Evolutionary conservation across 2,113 vertebrate genomes (phyloP).

Genomic region (Amphiprion ocellaris): DNA sequence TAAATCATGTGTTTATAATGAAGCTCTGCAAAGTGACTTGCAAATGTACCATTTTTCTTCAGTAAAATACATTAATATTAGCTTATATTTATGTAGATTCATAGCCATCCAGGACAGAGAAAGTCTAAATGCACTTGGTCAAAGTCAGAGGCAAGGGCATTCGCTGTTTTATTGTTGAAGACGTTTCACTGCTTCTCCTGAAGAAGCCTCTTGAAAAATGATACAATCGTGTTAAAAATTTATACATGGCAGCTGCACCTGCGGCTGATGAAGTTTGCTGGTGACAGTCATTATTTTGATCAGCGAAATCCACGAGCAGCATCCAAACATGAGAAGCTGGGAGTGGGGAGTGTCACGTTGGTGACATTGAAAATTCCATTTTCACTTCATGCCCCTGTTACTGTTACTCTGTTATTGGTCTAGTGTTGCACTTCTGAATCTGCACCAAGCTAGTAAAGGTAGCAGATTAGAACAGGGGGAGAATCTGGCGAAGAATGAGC

Average conservation of each 20-base stretch:
- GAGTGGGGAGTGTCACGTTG: neutral
- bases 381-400: constrained; percentile 26
- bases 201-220: constrained; percentile 16
- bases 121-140: neutral
- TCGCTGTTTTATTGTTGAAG: neutral
- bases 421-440: constrained; percentile 27
- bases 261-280: neutral
- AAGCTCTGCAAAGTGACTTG: too few relatives aligned
- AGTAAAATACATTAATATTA: too few relatives aligned
- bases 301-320: neutral
- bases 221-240: neutral
- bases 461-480: constrained; percentile 35
- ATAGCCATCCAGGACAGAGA: neutral
- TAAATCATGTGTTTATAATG: neutral
- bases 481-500: constrained; percentile 11
- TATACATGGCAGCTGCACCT: neutral
- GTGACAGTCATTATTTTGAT: neutral
- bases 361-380: constrained; percentile 30
- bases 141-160: neutral
- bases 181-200: neutral
- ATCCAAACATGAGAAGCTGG: constrained; percentile 1
- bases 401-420: constrained; percentile 20
- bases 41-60: too few relatives aligned
- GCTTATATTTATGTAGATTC: neutral
- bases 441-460: constrained; percentile 25